Evolutionary conservation across 2,888 invertebrate genomes (phyloP), one percentile per base, ranked within the genome.

Genomic region (Neuroscelio doddi): DNA sequence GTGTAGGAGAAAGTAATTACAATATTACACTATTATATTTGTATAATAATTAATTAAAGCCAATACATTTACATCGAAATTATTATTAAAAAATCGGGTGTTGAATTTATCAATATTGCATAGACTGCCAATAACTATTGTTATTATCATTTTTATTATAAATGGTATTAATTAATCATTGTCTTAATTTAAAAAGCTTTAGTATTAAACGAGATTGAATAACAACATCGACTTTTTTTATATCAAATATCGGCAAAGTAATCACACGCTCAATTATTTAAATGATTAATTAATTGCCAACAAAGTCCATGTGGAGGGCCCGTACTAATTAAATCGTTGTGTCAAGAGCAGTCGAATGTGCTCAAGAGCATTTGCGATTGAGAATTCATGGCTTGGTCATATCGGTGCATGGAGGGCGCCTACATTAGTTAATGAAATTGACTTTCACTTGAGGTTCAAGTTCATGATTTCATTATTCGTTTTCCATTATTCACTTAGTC

Each of bases 261-360:
- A 75, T 73, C 74, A 74, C 74, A 69, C 73, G 75, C 74, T 76
- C 72, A 77, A 75, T 76, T 75, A 76, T 77, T 75, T 77, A 76
- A 72, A 70, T 70, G 68, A 61, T 57, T 75, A 73, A 77, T 77
- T 77, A 74, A 76, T 75, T 76, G 75, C 72, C 72, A 72, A 70
- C 58, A 58, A 46, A 51, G 15, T 21, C 46, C 44, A 58, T 36
- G 51, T 45, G 50, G 50, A 49, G 64, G 63, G 56, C 27, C 55
- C 61, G 64, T 56, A 64, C 68, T 77, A 77, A 77, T 77, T 77
- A 77, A 77, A 77, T 77, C 71, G 73, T 74, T 73, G 74, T 70
- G 75, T 76, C 70, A 68, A 57, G 69, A 68, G 66, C 72, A 72
- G 77, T 77, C 67, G 73, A 67, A 75, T 66, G 71, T 61, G 62